Percentiles rank a stretch among this genome's conserved stretches.
These are phyloP conservation scores for Sminthurinus aureus DNA, from an alignment of 2,888 invertebrate genomes.

Conservation along the genomic window DNA sequence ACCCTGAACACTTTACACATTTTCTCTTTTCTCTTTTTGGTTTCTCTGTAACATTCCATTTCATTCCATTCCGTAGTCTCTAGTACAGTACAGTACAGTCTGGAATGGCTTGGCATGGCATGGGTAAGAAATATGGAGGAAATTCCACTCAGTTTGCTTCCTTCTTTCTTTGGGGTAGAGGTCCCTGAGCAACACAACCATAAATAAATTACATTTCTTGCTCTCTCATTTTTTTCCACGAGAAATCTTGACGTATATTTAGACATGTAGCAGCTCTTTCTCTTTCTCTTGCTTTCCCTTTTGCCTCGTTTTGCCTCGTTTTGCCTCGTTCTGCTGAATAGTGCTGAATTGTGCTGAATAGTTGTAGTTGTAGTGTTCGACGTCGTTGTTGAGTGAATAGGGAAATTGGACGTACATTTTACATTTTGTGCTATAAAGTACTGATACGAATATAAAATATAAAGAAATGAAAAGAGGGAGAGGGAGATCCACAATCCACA, in stretches of 20 bases:
- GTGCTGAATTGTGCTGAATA: too few relatives aligned
- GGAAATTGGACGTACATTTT: not conserved
- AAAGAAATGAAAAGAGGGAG: not conserved
- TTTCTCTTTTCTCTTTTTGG: too few relatives aligned
- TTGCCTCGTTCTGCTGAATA: too few relatives aligned
- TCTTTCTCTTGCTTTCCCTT: not conserved
- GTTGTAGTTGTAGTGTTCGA: too few relatives aligned
- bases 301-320: not conserved
- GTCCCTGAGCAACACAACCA: not conserved
- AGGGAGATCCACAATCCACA: not conserved
- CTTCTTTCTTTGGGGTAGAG: not conserved
- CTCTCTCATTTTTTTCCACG: not conserved
- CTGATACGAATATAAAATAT: not conserved
- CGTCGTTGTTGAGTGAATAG: too few relatives aligned
- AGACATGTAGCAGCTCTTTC: too few relatives aligned
- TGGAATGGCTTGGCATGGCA: not conserved
- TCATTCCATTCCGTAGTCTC: too few relatives aligned
- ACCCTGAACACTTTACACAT: too few relatives aligned
- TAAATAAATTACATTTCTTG: constrained; percentile 2
- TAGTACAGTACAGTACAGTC: too few relatives aligned
- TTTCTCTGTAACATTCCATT: too few relatives aligned
- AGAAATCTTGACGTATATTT: too few relatives aligned
- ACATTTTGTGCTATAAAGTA: not conserved
- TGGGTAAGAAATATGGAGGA: not conserved
- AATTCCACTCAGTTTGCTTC: not conserved